Evolutionary conservation across 2,797 vertebrate species (phyloP).

Genomic region (Corythornis leucogaster): DNA sequence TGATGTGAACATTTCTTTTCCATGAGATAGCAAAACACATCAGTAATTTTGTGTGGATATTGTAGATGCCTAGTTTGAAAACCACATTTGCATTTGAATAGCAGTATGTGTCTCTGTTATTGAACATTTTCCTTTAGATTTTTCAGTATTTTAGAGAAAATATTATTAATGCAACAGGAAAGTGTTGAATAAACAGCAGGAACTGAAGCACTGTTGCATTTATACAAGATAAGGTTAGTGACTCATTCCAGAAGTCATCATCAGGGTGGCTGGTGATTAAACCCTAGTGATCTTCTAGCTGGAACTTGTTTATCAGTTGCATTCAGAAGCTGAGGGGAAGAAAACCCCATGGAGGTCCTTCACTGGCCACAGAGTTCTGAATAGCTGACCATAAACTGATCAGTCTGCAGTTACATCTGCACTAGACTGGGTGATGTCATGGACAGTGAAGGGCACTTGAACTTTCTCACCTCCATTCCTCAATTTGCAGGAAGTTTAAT

Average conservation of each 20-base stretch:
- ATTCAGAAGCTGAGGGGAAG: not conserved
- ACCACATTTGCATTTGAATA: not conserved
- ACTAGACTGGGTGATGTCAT: accelerated
- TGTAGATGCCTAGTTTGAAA: not conserved
- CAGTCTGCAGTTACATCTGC: not conserved
- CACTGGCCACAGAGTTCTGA: not conserved
- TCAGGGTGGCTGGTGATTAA: not conserved
- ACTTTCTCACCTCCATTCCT: not conserved
- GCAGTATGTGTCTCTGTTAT: conserved; percentile 19
- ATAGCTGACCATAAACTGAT: not conserved
- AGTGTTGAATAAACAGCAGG: conserved; percentile 2
- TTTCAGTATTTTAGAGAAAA: conserved; percentile 42
- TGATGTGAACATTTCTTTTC: not conserved
- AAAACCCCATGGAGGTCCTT: not conserved
- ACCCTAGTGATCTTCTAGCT: not conserved
- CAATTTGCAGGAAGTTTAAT: not conserved
- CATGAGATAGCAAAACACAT: not conserved
- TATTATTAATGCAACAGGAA: conserved; percentile 13
- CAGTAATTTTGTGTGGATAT: not conserved
- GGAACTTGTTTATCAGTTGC: not conserved
- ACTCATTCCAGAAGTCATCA: not conserved
- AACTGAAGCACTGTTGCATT: conserved; percentile 11
- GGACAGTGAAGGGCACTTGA: not conserved
- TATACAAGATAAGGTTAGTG: not conserved
- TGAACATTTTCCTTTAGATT: conserved; percentile 66